phyloP scores from a whole-genome alignment of 2,797 vertebrate species.

The Astyanax mexicanus region DNA sequence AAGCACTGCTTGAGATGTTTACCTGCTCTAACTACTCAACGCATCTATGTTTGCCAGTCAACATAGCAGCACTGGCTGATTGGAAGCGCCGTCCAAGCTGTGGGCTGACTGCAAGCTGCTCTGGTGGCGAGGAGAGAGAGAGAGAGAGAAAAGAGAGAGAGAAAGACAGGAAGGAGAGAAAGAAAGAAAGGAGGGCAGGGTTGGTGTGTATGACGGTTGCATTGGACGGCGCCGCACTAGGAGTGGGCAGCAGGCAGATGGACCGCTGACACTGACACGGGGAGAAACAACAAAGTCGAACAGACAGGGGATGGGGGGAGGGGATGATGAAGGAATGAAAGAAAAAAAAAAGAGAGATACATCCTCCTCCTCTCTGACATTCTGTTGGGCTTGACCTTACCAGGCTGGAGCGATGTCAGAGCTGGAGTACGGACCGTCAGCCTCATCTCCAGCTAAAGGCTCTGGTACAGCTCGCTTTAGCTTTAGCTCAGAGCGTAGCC shows the following conservation, averaged over 20 bases:
- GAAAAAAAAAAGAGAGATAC: conserved; percentile 71
- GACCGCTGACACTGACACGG: conserved; percentile 73
- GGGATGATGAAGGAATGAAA: conserved; percentile 57
- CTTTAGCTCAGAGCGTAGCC: conserved; percentile 27
- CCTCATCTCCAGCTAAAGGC: conserved; percentile 49
- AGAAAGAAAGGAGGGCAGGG: conserved; percentile 38
- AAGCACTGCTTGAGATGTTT: background rate
- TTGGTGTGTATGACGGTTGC: conserved; percentile 42
- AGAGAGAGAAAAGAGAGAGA: background rate
- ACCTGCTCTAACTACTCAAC: background rate
- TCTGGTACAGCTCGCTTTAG: conserved; percentile 47
- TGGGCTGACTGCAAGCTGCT: conserved; percentile 9
- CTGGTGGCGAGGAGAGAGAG: conserved; percentile 21
- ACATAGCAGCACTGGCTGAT: conserved; percentile 12
- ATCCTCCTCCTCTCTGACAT: conserved; percentile 80
- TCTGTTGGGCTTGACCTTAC: conserved; percentile 82
- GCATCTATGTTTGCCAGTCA: conserved; percentile 40
- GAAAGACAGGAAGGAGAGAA: conserved; percentile 15
- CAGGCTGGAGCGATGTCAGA: conserved; percentile 77
- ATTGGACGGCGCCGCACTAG: conserved; percentile 27
- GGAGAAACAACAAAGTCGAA: conserved; percentile 80
- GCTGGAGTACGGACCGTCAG: conserved; percentile 67
- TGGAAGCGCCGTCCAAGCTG: conserved; percentile 18
- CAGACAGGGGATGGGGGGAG: conserved; percentile 59
- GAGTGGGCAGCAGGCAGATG: conserved; percentile 68